phyloP scores from a whole-genome alignment of 30 jellyfish, hydroid and myxozoan genomes.

The Rhopilema esculentum region DNA sequence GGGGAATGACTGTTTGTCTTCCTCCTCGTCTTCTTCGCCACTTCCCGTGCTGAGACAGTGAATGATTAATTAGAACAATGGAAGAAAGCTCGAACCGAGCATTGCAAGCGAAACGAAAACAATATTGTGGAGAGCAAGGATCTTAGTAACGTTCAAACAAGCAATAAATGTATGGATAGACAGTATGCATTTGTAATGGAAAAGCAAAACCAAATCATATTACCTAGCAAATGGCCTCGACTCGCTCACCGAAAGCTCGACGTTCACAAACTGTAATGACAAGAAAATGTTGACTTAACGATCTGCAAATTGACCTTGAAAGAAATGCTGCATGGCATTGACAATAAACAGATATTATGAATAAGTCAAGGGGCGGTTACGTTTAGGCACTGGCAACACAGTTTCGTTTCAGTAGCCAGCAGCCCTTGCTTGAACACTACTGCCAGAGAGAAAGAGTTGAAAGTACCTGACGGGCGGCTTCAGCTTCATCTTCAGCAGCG shows the following conservation, averaged over 20 bases:
- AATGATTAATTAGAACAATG: too few species aligned
- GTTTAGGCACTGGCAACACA: too few species aligned
- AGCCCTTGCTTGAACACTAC: neutral
- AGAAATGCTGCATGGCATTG: too few species aligned
- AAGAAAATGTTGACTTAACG: neutral
- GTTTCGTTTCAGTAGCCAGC: too few species aligned
- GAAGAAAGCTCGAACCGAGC: too few species aligned
- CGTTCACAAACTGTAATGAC: conserved; percentile 76
- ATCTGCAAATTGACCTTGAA: neutral
- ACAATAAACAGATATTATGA: too few species aligned
- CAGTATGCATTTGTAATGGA: too few species aligned
- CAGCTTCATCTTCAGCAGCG: conserved; percentile 90
- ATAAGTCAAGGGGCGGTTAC: too few species aligned
- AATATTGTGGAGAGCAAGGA: too few species aligned
- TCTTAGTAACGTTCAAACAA: too few species aligned
- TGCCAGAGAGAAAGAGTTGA: neutral
- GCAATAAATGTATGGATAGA: too few species aligned
- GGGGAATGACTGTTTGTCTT: conserved; percentile 82
- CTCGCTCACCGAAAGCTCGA: conserved; percentile 92
- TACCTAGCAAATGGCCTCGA: conserved; percentile 86
- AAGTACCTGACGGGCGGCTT: conserved; percentile 83
- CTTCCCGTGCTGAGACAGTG: conserved; percentile 88
- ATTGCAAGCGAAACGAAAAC: too few species aligned
- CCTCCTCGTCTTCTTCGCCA: conserved; percentile 94
- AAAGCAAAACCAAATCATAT: neutral